A percentile compares a stretch with the other conserved stretches of the same genome.
These are phyloP conservation scores for Gallinago nigripennis DNA, from an alignment of 2,797 vertebrate genomes.

Conservation along the genomic window DNA sequence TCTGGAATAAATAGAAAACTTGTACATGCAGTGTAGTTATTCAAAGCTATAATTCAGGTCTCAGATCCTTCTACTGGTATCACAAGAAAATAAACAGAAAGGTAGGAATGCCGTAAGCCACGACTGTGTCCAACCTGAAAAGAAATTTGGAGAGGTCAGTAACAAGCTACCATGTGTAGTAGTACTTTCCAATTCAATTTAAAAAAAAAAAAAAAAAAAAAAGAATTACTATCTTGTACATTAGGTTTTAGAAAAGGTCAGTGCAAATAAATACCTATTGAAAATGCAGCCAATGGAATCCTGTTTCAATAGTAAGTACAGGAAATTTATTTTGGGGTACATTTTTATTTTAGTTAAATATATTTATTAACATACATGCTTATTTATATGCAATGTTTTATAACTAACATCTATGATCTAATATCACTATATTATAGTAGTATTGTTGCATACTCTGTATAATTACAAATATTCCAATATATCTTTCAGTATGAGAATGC, in stretches of 20 bases:
- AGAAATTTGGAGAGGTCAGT: background rate
- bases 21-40: background rate
- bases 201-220: background rate
- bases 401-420: background rate
- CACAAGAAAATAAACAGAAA: background rate
- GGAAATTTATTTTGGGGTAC: background rate
- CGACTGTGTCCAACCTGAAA: background rate
- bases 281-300: background rate
- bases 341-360: background rate
- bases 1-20: background rate
- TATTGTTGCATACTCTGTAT: background rate
- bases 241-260: background rate
- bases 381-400: background rate
- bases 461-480: background rate
- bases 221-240: background rate
- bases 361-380: background rate
- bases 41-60: background rate
- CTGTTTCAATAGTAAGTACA: background rate
- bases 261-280: background rate
- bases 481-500: background rate
- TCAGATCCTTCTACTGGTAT: background rate
- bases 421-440: background rate
- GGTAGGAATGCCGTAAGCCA: background rate
- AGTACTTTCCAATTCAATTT: background rate
- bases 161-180: background rate